phyloP scores from a whole-genome alignment of 2,888 invertebrate genomes.

The Elegia similella region DNA sequence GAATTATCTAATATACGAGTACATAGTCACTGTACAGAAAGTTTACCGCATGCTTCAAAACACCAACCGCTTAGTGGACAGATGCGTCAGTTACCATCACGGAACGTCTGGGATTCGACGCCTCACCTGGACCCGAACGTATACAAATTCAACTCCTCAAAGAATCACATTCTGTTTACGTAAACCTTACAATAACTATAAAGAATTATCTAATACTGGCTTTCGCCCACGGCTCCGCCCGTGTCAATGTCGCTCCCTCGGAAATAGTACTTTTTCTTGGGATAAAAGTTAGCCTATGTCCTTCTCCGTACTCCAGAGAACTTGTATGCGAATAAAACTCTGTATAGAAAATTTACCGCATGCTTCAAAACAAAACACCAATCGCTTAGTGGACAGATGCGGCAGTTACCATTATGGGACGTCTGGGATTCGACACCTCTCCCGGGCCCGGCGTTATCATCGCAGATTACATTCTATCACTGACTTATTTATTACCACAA shows the following conservation, averaged over 20 bases:
- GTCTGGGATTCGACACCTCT: constrained; percentile 54
- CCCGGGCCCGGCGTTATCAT: constrained; percentile 27
- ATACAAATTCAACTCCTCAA: too few relatives aligned
- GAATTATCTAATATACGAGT: too few relatives aligned
- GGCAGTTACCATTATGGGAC: constrained; percentile 64
- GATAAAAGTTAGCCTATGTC: too few relatives aligned
- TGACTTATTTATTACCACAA: constrained; percentile 14
- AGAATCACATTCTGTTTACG: too few relatives aligned
- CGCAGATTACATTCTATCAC: constrained; percentile 33
- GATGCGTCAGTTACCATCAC: constrained; percentile 70
- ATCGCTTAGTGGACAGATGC: constrained; percentile 52
- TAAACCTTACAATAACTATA: too few relatives aligned
- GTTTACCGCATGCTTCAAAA: background rate
- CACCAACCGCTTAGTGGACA: constrained; percentile 34
- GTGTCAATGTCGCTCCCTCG: too few relatives aligned
- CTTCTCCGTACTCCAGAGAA: too few relatives aligned
- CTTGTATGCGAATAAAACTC: too few relatives aligned
- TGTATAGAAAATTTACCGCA: too few relatives aligned
- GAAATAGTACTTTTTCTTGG: too few relatives aligned
- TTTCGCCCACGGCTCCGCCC: too few relatives aligned
- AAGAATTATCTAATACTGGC: too few relatives aligned
- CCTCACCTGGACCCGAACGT: constrained; percentile 34
- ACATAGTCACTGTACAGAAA: background rate
- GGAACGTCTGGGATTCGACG: constrained; percentile 55
- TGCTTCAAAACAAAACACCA: background rate